A percentile compares a stretch with the other conserved stretches of the same genome.
phyloP scores from a whole-genome alignment of 2,113 vertebrate genomes.

The Otocyon megalotis region DNA sequence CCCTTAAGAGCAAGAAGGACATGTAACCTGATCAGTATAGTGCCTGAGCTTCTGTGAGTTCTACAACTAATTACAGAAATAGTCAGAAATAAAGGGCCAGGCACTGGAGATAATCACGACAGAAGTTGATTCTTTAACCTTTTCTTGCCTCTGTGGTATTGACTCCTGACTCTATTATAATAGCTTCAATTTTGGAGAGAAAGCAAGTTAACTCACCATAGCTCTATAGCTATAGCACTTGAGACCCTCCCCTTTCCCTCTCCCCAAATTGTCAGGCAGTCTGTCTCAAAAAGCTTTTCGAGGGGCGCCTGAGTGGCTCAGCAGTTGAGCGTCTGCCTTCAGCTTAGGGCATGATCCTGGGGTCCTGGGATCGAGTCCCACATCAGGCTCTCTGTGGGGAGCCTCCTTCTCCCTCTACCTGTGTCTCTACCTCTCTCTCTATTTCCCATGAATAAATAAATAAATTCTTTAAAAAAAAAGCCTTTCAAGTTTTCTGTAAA shows the following conservation, averaged over 20 bases:
- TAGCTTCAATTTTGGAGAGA: constrained; percentile 77
- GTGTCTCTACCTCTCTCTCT: too few relatives aligned
- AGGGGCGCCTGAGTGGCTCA: too few relatives aligned
- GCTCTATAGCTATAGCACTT: neutral
- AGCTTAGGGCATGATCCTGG: too few relatives aligned
- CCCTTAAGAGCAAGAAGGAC: constrained; percentile 55
- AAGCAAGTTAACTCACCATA: constrained; percentile 48
- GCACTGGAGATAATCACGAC: constrained; percentile 45
- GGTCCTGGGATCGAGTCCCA: too few relatives aligned
- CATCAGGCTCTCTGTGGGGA: too few relatives aligned
- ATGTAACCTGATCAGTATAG: neutral
- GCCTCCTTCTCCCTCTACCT: too few relatives aligned
- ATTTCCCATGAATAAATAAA: too few relatives aligned
- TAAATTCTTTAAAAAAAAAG: neutral
- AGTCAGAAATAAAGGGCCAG: constrained; percentile 71
- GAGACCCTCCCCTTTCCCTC: neutral
- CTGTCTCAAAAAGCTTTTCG: constrained; percentile 51
- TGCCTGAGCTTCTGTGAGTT: constrained; percentile 57
- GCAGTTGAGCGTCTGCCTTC: too few relatives aligned
- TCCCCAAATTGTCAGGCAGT: neutral
- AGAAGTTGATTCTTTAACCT: constrained; percentile 73
- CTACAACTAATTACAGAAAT: constrained; percentile 77
- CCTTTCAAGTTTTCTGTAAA: constrained; percentile 45
- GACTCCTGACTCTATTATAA: constrained; percentile 78
- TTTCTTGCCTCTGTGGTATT: constrained; percentile 76